Evolutionary conservation across 1,140 invertebrate species (phyloP), one percentile per base, ranked within the genome.

Genomic region (Drosophila varians): DNA sequence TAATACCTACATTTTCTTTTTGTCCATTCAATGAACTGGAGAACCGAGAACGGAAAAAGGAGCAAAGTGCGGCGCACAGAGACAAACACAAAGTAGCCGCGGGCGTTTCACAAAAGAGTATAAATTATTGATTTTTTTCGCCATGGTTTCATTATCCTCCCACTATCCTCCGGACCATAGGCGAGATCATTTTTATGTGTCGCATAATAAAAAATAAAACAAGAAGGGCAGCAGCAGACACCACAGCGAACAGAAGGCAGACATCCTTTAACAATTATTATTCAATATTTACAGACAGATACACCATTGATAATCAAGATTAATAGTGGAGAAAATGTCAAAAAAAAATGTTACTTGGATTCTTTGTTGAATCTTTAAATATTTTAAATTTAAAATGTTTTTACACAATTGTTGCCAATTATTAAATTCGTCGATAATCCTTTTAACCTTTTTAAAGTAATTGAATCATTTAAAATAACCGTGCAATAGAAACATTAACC

Each of bases 61-160:
- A 23, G 14, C 8, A 9, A 19, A n/a, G n/a, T n/a, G n/a, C n/a
- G n/a, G n/a, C n/a, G 6, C 8, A n/a, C 26, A 48, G 45, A 49
- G 65, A 68, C 62, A 69, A 48, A 71, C 79, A 78, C 78, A 83
- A 84, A 78, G 70, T 55, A 74, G 79, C 80, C 79, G 60, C 79
- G 79, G 46, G 74, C 60, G 38, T 56, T 71, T 71, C 40, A 78
- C 71, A 84, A 74, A 83, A 57, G 76, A 84, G 55, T 69, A 69
- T 36, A 57, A 66, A 66, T 74, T 74, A 82, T 82, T 84, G 78
- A 82, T 82, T 71, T 66, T 78, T 83, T 64, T 77, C 3, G 34
- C 69, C 40, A 74, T 61, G 57, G 80, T 71, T 73, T 58, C 43
- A 52, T 60, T 74, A 53, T 21, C 34, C 42, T 16, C 46, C 62